Evolutionary conservation across 2,797 vertebrate species (phyloP).

Genomic region (Halcyon smyrnensis): DNA sequence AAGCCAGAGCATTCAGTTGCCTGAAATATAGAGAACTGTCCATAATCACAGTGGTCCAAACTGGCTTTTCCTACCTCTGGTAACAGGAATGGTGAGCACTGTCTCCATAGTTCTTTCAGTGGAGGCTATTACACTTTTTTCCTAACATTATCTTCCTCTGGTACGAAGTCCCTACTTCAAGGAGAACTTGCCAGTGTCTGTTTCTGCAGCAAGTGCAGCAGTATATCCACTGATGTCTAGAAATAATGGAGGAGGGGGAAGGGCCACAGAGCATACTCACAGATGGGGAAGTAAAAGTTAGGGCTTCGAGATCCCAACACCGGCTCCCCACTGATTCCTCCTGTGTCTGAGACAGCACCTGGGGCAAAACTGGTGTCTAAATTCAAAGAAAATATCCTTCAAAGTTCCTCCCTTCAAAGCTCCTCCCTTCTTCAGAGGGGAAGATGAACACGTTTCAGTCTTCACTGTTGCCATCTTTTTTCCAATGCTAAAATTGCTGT

Average conservation of each 20-base stretch:
- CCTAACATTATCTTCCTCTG: not conserved
- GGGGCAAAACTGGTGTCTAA: not conserved
- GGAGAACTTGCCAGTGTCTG: not conserved
- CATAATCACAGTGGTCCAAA: not conserved
- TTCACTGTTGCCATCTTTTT: not conserved
- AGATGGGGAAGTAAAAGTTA: not conserved
- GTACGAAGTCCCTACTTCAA: not conserved
- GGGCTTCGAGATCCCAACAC: fast-evolving
- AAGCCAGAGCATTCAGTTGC: not conserved
- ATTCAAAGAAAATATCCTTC: not conserved
- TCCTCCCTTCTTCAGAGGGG: not conserved
- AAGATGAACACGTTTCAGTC: not conserved
- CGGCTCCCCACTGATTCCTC: not conserved
- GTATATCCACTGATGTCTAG: fast-evolving
- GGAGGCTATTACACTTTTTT: not conserved
- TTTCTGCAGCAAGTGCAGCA: not conserved
- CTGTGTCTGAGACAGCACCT: not conserved
- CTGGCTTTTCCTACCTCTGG: not conserved
- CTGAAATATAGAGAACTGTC: fast-evolving
- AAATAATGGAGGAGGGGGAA: not conserved
- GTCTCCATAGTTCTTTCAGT: not conserved
- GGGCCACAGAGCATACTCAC: not conserved
- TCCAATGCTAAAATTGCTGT: not conserved
- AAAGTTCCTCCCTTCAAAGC: not conserved
- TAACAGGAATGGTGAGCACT: fast-evolving